A percentile compares a stretch with the other conserved stretches of the same genome.
phyloP scores from a whole-genome alignment of 2,888 invertebrate genomes.

The Halocaridina rubra region DNA sequence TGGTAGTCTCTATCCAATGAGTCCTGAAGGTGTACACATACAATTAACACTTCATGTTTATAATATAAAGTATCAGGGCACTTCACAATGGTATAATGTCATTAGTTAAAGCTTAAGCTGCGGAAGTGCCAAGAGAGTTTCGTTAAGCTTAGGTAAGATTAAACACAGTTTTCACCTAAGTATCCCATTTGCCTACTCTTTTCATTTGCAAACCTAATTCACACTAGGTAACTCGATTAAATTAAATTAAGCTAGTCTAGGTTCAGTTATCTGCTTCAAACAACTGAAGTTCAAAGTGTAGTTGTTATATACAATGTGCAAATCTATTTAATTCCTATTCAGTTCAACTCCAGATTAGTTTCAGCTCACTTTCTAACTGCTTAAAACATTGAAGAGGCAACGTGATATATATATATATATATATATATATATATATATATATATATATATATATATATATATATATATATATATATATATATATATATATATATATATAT shows the following conservation, averaged over 20 bases:
- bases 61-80: too few species aligned
- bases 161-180: too few species aligned
- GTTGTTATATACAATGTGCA: not conserved
- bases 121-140: too few species aligned
- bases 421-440: slow-evolving; percentile 5
- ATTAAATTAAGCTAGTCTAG: too few species aligned
- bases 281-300: not conserved
- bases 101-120: too few species aligned
- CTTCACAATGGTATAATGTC: too few species aligned
- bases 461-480: slow-evolving; percentile 26
- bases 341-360: not conserved
- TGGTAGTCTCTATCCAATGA: slow-evolving; percentile 86
- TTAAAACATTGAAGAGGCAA: not conserved
- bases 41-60: not conserved
- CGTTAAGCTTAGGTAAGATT: too few species aligned
- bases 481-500: slow-evolving; percentile 32
- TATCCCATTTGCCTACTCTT: too few species aligned
- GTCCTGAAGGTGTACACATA: slow-evolving; percentile 74
- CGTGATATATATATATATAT: not conserved
- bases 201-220: too few species aligned
- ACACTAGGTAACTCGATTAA: too few species aligned
- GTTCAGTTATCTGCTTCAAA: too few species aligned
- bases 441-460: slow-evolving; percentile 11
- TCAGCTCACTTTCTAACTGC: not conserved
- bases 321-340: not conserved